Percentiles rank a stretch among this genome's conserved stretches.
These are phyloP conservation scores for Pseudopipra pipra DNA, from an alignment of 2,113 vertebrate genomes.

Conservation along the genomic window DNA sequence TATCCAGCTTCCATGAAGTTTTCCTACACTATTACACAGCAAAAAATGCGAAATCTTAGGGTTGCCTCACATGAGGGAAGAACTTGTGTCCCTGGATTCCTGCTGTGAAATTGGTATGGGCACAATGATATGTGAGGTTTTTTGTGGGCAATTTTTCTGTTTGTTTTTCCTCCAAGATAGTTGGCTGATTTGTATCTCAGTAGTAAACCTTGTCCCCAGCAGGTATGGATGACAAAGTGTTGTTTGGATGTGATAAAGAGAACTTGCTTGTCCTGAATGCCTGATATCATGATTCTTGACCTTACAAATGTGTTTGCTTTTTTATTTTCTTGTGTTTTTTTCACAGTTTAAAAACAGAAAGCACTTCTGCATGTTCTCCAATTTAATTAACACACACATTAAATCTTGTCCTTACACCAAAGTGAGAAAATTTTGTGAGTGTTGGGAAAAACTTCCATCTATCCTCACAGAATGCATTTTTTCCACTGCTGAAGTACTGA, in stretches of 20 bases:
- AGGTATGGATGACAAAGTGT: background rate
- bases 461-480: background rate
- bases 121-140: background rate
- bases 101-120: background rate
- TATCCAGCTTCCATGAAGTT: background rate
- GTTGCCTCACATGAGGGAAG: background rate
- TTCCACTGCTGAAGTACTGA: background rate
- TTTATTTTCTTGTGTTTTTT: background rate
- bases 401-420: background rate
- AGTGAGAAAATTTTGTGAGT: background rate
- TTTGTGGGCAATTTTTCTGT: background rate
- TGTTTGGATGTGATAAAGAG: background rate
- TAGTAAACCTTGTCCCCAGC: background rate
- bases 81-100: background rate
- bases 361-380: background rate
- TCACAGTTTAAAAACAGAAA: background rate
- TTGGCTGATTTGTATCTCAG: background rate
- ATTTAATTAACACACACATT: background rate
- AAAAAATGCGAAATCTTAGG: background rate
- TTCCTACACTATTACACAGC: background rate
- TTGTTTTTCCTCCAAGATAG: background rate
- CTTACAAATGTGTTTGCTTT: background rate
- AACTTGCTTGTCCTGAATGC: background rate
- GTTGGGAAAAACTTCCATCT: background rate
- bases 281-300: background rate